A percentile compares a stretch with the other conserved stretches of the same genome.
Evolutionary conservation across 1,140 invertebrate species (phyloP).

Genomic region (Riptortus pedestris): DNA sequence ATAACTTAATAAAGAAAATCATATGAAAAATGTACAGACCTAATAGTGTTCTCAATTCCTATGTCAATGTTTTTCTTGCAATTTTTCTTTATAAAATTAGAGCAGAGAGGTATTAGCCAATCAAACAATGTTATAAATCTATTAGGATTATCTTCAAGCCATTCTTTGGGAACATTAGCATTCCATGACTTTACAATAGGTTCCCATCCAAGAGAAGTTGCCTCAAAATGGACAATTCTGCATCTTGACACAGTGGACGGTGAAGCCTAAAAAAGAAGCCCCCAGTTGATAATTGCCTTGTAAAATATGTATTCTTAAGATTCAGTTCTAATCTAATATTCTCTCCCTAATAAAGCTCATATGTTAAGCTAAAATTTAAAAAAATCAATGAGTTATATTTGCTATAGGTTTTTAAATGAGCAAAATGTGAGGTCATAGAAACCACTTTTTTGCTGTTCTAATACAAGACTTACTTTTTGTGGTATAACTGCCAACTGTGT

Average conservation of each 20-base stretch:
- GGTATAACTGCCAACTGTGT: too few species aligned
- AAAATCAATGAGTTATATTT: too few species aligned
- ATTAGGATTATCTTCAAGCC: constrained; percentile 52
- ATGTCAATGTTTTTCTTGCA: constrained; percentile 56
- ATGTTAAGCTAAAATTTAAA: too few species aligned
- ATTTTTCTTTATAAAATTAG: constrained; percentile 54
- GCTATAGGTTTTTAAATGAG: too few species aligned
- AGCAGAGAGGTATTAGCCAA: constrained; percentile 60
- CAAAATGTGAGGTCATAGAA: too few species aligned
- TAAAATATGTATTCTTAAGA: not conserved
- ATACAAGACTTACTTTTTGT: too few species aligned
- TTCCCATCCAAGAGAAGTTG: constrained; percentile 55
- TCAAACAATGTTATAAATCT: constrained; percentile 55
- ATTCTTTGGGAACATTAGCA: constrained; percentile 35
- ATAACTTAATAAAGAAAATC: too few species aligned
- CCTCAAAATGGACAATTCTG: constrained; percentile 90
- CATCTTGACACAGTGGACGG: constrained; percentile 88
- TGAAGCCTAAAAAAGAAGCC: constrained; percentile 48
- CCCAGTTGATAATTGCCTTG: too few species aligned
- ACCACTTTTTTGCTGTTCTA: too few species aligned
- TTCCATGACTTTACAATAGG: constrained; percentile 69
- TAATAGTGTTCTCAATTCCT: constrained; percentile 56
- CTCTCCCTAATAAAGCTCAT: too few species aligned
- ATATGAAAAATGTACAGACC: too few species aligned
- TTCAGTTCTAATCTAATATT: too few species aligned